Conservation (phyloP, 2,113 vertebrate genomes). For the Hiodon alosoides region DNA sequence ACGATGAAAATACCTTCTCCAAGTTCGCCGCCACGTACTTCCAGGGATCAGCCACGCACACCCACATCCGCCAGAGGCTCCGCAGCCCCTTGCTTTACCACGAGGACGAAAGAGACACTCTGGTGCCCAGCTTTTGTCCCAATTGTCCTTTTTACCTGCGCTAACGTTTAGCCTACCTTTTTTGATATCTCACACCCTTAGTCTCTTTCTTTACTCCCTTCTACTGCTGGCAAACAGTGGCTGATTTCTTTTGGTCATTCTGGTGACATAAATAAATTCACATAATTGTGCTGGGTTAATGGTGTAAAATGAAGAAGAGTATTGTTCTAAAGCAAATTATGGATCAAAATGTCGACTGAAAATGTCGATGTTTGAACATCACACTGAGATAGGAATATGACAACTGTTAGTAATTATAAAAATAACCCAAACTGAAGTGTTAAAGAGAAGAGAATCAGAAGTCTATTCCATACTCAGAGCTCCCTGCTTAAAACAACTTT, state of each 20-base stretch:
- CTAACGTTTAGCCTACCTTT: background rate
- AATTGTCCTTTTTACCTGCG: background rate
- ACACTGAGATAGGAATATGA: too few species aligned
- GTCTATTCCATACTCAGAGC: too few species aligned
- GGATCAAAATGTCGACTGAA: too few species aligned
- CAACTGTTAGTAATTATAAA: too few species aligned
- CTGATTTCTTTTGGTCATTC: slow-evolving; percentile 36
- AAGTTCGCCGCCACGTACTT: slow-evolving; percentile 79
- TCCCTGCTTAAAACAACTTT: too few species aligned
- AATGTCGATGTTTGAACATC: too few species aligned
- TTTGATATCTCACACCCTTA: background rate
- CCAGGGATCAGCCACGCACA: slow-evolving; percentile 68
- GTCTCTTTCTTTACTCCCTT: background rate
- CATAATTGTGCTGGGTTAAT: too few species aligned
- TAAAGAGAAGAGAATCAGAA: too few species aligned
- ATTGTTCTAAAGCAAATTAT: too few species aligned
- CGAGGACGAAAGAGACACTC: slow-evolving; percentile 72
- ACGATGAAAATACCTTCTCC: slow-evolving; percentile 69
- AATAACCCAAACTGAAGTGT: too few species aligned
- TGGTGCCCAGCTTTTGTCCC: slow-evolving; percentile 54
- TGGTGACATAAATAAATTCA: too few species aligned
- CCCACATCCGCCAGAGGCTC: slow-evolving; percentile 64
- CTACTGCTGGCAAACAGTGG: slow-evolving; percentile 66
- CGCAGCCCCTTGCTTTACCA: slow-evolving; percentile 77
- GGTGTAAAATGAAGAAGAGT: too few species aligned